phyloP scores from a whole-genome alignment of 2,888 invertebrate genomes.

The Crematogaster levior region DNA sequence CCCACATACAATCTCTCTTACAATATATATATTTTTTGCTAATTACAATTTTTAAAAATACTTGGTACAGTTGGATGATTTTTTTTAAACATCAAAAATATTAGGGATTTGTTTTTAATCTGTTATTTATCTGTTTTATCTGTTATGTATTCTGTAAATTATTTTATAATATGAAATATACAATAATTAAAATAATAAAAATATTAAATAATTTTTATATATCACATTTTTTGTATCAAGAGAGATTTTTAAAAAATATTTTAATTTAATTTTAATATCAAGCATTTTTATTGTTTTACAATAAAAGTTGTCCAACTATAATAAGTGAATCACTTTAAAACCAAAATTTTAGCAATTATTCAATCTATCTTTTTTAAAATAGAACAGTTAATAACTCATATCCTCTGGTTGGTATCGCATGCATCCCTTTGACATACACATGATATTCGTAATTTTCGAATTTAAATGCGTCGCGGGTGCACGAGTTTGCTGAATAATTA shows the following conservation, averaged over 20 bases:
- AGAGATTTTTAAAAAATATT: neutral
- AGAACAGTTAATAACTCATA: neutral
- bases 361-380: neutral
- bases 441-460: neutral
- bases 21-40: neutral
- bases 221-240: neutral
- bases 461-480: neutral
- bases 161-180: neutral
- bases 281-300: neutral
- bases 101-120: neutral
- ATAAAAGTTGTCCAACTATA: neutral
- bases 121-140: no score
- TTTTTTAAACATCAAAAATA: neutral
- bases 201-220: neutral
- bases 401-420: slow-evolving; percentile 14
- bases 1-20: neutral
- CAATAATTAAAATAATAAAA: neutral
- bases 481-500: neutral
- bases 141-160: no score
- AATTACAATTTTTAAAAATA: neutral
- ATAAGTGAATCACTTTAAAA: neutral
- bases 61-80: neutral
- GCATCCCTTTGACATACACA: slow-evolving; percentile 19
- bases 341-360: neutral
- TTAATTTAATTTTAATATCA: neutral